Base-by-base conservation (phyloP, 2,797 vertebrate genomes). In the Pyrrhura leucotis region DNA sequence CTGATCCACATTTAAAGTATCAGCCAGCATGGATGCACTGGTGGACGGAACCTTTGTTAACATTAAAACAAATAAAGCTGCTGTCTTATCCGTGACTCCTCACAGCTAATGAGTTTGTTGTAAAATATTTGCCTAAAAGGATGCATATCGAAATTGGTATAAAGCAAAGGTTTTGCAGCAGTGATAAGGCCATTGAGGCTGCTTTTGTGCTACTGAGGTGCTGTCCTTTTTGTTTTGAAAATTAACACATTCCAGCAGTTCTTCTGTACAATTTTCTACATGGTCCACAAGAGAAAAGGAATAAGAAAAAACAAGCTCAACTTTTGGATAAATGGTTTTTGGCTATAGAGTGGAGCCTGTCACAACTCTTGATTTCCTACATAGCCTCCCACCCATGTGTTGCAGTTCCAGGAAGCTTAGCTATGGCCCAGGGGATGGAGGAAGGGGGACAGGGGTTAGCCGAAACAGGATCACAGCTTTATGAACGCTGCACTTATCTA, bases 141-240 rank as follows among this genome's bases (percentile, higher is more conserved):
- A 68, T 5, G 23, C 31, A 9, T 67, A 20, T 10, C 40, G 65
- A 47, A 66, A 35, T 54, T 1, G 26, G n/a, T 14, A 37, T 25
- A 85, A 87, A 78, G 58, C 25, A 65, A 80, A 75, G 53, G 14
- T 62, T 74, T 92, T 62, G 62, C 74, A 65, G 33, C 1, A 1
- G 14, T 58, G 18, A 58, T 59, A 75, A 61, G 25, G 33, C 50
- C 21, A 23, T 58, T 0, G 7, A 28, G 35, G 68, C 26, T 74
- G 48, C 26, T 89, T 89, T 88, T 93, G 18, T 74, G 72, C 61
- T 77, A 12, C 53, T 53, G 48, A 71, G 40, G 9, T 65, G 35
- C 10, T 5, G 3, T n/a, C 13, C 11, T 39, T 68, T 48, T 56
- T 29, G 14, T 14, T 51, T 63, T 37, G 3, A 5, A 73, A 58